These are phyloP conservation scores for Megalopta genalis DNA, from an alignment of 1,140 invertebrate genomes.

Conservation along the genomic window DNA sequence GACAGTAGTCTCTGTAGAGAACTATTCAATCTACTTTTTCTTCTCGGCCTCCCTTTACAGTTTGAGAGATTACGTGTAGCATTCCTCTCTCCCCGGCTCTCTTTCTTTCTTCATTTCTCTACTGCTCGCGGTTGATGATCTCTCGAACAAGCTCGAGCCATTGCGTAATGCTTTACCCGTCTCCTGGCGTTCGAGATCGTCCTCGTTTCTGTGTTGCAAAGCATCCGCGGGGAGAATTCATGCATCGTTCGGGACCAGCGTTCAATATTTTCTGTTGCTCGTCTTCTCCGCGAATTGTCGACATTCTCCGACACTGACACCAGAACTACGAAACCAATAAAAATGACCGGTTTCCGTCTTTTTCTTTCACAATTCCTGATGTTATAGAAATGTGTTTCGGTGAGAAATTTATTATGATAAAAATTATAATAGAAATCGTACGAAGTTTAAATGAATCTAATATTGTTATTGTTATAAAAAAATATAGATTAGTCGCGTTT, in stretches of 20 bases:
- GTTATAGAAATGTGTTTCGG: too few species aligned
- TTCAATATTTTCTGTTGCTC: not conserved
- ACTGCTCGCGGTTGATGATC: slow-evolving; percentile 29
- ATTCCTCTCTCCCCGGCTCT: slow-evolving; percentile 2
- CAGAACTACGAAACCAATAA: too few species aligned
- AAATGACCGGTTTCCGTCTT: too few species aligned
- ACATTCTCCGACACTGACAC: too few species aligned
- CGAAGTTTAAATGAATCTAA: too few species aligned
- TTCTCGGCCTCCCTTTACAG: not conserved
- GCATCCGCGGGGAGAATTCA: not conserved
- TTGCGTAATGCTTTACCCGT: slow-evolving; percentile 40
- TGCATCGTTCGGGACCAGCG: not conserved
- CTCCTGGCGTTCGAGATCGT: slow-evolving; percentile 31
- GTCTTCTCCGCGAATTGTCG: too few species aligned
- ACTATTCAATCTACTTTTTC: not conserved
- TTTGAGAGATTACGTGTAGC: not conserved
- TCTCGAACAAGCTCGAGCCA: slow-evolving; percentile 29
- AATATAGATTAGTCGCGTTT: too few species aligned
- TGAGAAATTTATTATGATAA: too few species aligned
- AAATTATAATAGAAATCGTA: too few species aligned
- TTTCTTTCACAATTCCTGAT: too few species aligned
- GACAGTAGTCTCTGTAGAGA: not conserved
- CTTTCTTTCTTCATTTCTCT: slow-evolving; percentile 1
- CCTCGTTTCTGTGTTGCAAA: slow-evolving; percentile 12
- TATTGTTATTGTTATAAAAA: too few species aligned